These are phyloP conservation scores for Drosophila dunni DNA, from an alignment of 1,140 invertebrate species.

Conservation along the genomic window DNA sequence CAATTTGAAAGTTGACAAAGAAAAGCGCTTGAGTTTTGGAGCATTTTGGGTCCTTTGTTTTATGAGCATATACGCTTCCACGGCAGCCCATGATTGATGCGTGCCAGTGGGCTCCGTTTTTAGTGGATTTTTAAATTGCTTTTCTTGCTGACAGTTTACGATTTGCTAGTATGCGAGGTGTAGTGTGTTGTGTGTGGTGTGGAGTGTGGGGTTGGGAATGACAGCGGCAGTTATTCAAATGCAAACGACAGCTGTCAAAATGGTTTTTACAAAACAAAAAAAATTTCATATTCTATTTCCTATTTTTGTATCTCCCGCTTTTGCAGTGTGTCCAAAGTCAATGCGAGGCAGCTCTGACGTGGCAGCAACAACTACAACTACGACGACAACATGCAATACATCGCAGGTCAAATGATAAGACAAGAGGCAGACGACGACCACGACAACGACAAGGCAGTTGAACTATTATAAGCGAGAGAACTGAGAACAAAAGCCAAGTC, in stretches of 20 bases:
- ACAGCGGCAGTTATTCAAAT: constrained; percentile 77
- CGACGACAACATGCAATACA: constrained; percentile 28
- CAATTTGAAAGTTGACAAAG: constrained; percentile 72
- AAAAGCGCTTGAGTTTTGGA: constrained; percentile 45
- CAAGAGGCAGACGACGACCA: constrained; percentile 21
- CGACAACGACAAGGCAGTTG: constrained; percentile 9
- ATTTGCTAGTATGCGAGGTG: constrained; percentile 34
- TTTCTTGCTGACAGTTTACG: constrained; percentile 75
- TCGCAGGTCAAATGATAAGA: constrained; percentile 58
- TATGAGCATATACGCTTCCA: constrained; percentile 63
- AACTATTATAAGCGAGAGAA: constrained; percentile 23
- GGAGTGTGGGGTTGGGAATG: constrained; percentile 13
- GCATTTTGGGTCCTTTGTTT: constrained; percentile 62
- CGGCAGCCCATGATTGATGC: constrained; percentile 72
- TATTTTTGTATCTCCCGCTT: constrained; percentile 18
- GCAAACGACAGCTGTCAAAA: constrained; percentile 82
- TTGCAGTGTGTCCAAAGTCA: constrained; percentile 56
- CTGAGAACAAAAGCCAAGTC: constrained; percentile 52
- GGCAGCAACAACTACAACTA: constrained; percentile 23
- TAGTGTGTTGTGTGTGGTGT: too few relatives aligned
- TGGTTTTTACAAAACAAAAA: constrained; percentile 58
- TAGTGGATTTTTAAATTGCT: constrained; percentile 80
- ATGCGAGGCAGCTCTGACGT: constrained; percentile 52
- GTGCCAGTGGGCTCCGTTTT: constrained; percentile 48
- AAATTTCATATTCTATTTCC: constrained; percentile 54